Evolutionary conservation across 2,888 invertebrate genomes (phyloP).

Genomic region (Cetonia aurata): DNA sequence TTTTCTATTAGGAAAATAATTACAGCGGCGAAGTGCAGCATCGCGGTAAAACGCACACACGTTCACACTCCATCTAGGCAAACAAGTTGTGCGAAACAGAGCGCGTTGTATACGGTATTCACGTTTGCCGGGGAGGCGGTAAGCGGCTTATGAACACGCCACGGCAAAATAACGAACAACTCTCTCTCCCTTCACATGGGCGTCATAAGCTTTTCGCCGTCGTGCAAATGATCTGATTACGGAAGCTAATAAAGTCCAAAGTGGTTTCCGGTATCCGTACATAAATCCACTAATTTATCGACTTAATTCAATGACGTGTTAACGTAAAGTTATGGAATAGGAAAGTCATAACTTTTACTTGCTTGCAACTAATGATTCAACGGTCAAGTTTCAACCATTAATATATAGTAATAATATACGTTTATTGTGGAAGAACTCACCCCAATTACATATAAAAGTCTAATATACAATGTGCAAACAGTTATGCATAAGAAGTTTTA

Average conservation of each 20-base stretch:
- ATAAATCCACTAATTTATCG: constrained; percentile 26
- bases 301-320: constrained; percentile 14
- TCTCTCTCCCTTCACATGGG: background rate
- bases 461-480: too few species aligned
- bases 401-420: too few species aligned
- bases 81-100: constrained; percentile 23
- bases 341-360: too few species aligned
- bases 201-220: constrained; percentile 36
- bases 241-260: constrained; percentile 26
- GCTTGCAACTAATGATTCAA: too few species aligned
- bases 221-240: constrained; percentile 38
- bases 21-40: constrained; percentile 8
- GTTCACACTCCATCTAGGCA: background rate
- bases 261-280: constrained; percentile 20
- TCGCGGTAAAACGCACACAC: constrained; percentile 3
- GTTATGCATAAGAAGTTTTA: too few species aligned
- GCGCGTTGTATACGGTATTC: constrained; percentile 3
- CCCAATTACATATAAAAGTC: too few species aligned
- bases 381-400: too few species aligned
- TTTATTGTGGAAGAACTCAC: too few species aligned
- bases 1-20: constrained; percentile 33
- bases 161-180: constrained; percentile 31
- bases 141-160: constrained; percentile 30
- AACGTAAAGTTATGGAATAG: background rate
- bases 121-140: constrained; percentile 8